A percentile compares a stretch with the other conserved stretches of the same genome.
Conservation (phyloP, 2,888 invertebrate species). For the Apocheima hispidaria region DNA sequence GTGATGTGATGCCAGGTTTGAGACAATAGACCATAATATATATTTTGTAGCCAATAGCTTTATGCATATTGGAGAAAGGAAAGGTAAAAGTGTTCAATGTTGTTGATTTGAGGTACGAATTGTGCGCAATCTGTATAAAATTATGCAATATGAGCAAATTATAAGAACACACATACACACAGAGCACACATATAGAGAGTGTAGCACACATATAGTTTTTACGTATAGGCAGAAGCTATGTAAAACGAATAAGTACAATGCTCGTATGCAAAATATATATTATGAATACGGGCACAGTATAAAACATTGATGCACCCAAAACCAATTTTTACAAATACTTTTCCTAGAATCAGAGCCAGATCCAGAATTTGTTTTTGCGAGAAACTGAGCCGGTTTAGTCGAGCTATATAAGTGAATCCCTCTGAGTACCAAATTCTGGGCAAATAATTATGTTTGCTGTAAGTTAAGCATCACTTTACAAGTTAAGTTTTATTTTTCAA, state of each 20-base stretch:
- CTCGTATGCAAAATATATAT: neutral
- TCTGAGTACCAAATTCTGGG: no score
- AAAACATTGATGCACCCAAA: no score
- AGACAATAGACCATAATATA: slow-evolving; percentile 22
- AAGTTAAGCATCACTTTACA: no score
- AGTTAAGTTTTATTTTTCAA: no score
- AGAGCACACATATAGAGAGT: neutral
- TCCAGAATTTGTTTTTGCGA: no score
- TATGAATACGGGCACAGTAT: no score
- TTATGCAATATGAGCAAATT: neutral
- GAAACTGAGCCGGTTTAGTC: no score
- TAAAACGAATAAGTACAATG: neutral
- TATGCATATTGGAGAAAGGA: neutral
- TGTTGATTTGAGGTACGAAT: neutral
- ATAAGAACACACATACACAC: no score
- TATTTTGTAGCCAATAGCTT: slow-evolving; percentile 10
- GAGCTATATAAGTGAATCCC: no score
- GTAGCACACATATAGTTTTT: neutral
- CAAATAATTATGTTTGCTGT: no score
- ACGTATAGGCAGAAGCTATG: neutral
- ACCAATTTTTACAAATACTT: no score
- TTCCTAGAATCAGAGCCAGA: no score
- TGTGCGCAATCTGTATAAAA: neutral
- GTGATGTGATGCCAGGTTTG: slow-evolving; percentile 24
- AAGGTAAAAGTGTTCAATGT: neutral